Base-by-base conservation (phyloP, 2,113 vertebrate species). In the Ramphastos sulfuratus region DNA sequence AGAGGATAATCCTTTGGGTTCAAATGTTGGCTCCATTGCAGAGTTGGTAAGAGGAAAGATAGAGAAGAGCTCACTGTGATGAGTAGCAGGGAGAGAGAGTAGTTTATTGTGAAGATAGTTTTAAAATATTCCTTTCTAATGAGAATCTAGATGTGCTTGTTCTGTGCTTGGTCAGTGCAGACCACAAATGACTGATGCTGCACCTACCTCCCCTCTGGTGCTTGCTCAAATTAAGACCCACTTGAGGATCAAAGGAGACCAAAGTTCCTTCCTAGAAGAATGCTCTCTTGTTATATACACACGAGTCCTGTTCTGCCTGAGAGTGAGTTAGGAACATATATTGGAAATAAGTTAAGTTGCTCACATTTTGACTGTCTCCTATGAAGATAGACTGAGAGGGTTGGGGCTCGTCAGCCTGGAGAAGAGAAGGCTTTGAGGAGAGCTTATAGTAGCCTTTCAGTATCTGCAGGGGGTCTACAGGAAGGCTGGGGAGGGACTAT, bases 291-390 rank as follows among this genome's bases (percentile, higher is more conserved):
- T 61, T 54, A n/a, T 74, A 69, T 33, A 4, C n/a, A 59, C 25
- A 28, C 27, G 85, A 75, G 31, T 75, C 52, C 19, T 82, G 67
- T 33, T 73, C 63, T 91, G 79, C 89, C 70, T 83, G 67, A 55
- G 37, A 82, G 72, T 10, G 44, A 87, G 23, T 44, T 28, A 64
- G 56, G 28, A 64, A 60, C 42, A 15, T 12, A 3, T 46, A 89
- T 50, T 89, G 73, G 39, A 94, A 97, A 86, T 58, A 81, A 89
- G 70, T 67, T 67, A 92, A 78, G 88, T 90, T 78, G 33, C 50
- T 79, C 37, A 64, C 25, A 50, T 66, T 87, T 95, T 91, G 64
- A 56, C 33, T 86, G 82, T 61, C 82, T n/a, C n/a, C n/a, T n/a
- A n/a, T n/a, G n/a, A n/a, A n/a, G n/a, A n/a, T n/a, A n/a, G n/a